Evolutionary conservation across 1,140 invertebrate species (phyloP).

Genomic region (Araneus ventricosus): DNA sequence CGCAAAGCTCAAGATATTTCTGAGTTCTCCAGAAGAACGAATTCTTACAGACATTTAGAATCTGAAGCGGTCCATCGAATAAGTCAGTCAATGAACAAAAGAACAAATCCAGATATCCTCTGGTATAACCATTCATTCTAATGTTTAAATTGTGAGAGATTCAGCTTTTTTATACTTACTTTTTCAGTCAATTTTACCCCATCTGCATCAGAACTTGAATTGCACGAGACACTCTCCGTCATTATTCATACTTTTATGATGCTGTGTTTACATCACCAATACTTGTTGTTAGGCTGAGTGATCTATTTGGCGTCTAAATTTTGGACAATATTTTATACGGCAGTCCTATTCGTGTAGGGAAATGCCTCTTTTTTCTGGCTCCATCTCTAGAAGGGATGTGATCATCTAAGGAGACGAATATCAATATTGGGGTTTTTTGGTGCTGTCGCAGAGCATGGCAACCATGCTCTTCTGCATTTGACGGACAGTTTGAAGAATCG

Average conservation of each 20-base stretch:
- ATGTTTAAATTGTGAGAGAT: background rate
- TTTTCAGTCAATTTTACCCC: background rate
- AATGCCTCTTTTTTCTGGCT: slow-evolving; percentile 85
- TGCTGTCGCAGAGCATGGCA: slow-evolving; percentile 96
- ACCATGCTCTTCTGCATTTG: slow-evolving; percentile 97
- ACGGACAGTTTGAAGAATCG: slow-evolving; percentile 92
- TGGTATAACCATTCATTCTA: background rate
- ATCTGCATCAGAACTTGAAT: background rate
- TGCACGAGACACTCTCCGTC: background rate
- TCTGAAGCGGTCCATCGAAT: no score
- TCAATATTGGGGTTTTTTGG: slow-evolving; percentile 84
- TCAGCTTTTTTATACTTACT: background rate
- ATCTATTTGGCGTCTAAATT: slow-evolving; percentile 92
- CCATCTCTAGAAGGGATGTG: background rate
- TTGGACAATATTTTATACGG: slow-evolving; percentile 82
- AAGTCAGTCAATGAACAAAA: no score
- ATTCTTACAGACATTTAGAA: no score
- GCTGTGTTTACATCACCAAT: slow-evolving; percentile 82
- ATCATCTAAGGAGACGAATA: background rate
- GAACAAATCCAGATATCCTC: background rate
- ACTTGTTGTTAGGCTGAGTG: slow-evolving; percentile 93
- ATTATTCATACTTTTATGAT: background rate
- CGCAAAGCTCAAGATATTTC: no score
- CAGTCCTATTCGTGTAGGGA: slow-evolving; percentile 93
- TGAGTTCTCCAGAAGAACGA: no score